phyloP scores from a whole-genome alignment of 2,888 invertebrate species.

The Agrenia bidenticulata region DNA sequence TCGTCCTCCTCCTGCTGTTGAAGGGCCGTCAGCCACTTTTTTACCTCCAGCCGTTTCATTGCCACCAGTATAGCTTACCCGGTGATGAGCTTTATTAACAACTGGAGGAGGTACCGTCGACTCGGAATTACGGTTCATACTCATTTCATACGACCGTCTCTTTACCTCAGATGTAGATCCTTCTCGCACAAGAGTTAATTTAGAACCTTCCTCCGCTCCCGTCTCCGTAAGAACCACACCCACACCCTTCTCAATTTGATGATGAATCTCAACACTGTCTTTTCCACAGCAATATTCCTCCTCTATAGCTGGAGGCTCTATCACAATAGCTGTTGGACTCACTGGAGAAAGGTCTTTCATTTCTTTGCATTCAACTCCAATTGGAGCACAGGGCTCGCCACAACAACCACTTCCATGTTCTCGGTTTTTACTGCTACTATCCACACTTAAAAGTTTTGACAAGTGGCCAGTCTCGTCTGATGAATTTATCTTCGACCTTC shows the following conservation, averaged over 20 bases:
- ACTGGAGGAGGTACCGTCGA: not conserved
- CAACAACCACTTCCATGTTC: slow-evolving; percentile 11
- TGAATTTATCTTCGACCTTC: not conserved
- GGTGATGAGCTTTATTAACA: slow-evolving; percentile 14
- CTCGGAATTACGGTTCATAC: slow-evolving; percentile 18
- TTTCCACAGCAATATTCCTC: slow-evolving; percentile 1
- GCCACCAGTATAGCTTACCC: slow-evolving; percentile 15
- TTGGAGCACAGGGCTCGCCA: not conserved
- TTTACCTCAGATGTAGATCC: slow-evolving; percentile 6
- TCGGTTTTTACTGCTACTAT: not conserved
- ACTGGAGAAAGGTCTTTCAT: not conserved
- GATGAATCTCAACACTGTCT: not conserved
- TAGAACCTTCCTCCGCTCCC: not conserved
- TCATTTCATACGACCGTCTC: slow-evolving; percentile 11
- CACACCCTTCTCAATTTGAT: not conserved
- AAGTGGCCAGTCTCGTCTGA: slow-evolving; percentile 20
- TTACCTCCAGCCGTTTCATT: slow-evolving; percentile 19
- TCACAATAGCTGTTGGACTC: slow-evolving; percentile 10
- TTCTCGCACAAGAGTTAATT: not conserved
- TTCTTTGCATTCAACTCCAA: not conserved
- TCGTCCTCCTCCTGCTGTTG: slow-evolving; percentile 30
- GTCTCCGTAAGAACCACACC: not conserved
- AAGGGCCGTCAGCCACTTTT: slow-evolving; percentile 29
- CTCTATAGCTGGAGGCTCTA: slow-evolving; percentile 9
- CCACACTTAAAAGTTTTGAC: slow-evolving; percentile 27